A percentile compares a stretch with the other conserved stretches of the same genome.
These are phyloP conservation scores for Zelleria hepariella DNA, from an alignment of 2,888 invertebrate genomes.

Conservation along the genomic window DNA sequence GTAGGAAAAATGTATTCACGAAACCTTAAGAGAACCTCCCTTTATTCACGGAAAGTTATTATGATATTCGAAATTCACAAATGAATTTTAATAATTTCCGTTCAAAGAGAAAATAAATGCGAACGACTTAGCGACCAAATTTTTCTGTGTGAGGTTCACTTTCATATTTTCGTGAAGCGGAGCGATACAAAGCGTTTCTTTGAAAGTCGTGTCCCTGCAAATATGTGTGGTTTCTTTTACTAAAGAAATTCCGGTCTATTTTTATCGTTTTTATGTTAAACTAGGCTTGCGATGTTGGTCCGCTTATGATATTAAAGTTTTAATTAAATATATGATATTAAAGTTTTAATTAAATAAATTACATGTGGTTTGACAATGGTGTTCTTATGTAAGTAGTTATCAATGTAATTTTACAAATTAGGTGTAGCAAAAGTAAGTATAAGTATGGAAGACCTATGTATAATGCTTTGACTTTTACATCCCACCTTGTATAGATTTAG, in stretches of 20 bases:
- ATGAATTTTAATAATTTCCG: slow-evolving; percentile 38
- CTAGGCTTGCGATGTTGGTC: background rate
- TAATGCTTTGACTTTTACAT: too few relatives aligned
- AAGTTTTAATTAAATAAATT: too few relatives aligned
- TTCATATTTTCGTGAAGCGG: slow-evolving; percentile 10
- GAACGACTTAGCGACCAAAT: slow-evolving; percentile 16
- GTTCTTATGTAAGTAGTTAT: too few relatives aligned
- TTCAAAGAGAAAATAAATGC: slow-evolving; percentile 19
- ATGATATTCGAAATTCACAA: slow-evolving; percentile 14
- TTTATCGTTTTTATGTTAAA: slow-evolving; percentile 18
- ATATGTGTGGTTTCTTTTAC: slow-evolving; percentile 30
- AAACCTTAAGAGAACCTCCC: background rate
- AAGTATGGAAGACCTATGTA: too few relatives aligned
- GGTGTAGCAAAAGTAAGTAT: too few relatives aligned
- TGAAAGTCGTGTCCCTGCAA: slow-evolving; percentile 23
- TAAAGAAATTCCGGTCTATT: slow-evolving; percentile 19
- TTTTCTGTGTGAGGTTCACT: slow-evolving; percentile 22
- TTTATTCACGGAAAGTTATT: background rate
- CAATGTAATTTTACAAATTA: too few relatives aligned
- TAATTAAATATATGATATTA: too few relatives aligned
- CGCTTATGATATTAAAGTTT: background rate
- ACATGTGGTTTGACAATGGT: too few relatives aligned
- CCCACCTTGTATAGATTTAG: too few relatives aligned
- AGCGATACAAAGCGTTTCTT: slow-evolving; percentile 26
- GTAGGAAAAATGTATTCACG: background rate